Conservation (phyloP, 2,113 vertebrate genomes). For the Syngnathus floridae region DNA sequence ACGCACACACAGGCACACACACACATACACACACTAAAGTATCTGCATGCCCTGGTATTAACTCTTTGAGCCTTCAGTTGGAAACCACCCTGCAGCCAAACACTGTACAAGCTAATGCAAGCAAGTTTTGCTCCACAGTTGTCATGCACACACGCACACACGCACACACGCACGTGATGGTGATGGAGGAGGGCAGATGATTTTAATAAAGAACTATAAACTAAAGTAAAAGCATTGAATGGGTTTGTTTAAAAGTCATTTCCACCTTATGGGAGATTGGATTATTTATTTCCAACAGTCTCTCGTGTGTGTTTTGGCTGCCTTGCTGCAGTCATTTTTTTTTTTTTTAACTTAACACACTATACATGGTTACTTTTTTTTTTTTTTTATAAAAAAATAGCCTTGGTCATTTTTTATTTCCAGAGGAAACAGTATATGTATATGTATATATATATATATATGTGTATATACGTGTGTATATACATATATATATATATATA, state of each 20-base stretch:
- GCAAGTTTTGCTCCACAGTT: conserved; percentile 32
- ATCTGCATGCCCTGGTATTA: conserved; percentile 26
- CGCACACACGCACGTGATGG: conserved; percentile 31
- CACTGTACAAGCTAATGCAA: conserved; percentile 33
- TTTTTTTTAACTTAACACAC: too few relatives aligned
- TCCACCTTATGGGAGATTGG: not conserved
- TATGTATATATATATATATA: too few relatives aligned
- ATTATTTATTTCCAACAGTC: too few relatives aligned
- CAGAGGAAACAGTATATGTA: too few relatives aligned
- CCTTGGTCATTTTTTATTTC: too few relatives aligned
- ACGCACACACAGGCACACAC: too few relatives aligned
- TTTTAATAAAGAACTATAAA: conserved; percentile 68
- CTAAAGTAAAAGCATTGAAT: not conserved
- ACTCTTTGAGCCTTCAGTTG: conserved; percentile 39
- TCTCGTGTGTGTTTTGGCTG: not conserved
- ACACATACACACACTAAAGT: not conserved
- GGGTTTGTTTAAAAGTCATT: not conserved
- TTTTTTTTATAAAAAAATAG: too few relatives aligned
- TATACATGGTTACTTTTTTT: too few relatives aligned
- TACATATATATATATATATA: too few relatives aligned
- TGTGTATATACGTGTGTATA: too few relatives aligned
- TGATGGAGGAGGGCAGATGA: conserved; percentile 63
- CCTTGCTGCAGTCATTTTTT: too few relatives aligned
- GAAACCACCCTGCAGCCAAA: conserved; percentile 15
- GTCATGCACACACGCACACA: conserved; percentile 7